Conservation (phyloP, 1,140 invertebrate genomes). For the Centruroides sculpturatus region DNA sequence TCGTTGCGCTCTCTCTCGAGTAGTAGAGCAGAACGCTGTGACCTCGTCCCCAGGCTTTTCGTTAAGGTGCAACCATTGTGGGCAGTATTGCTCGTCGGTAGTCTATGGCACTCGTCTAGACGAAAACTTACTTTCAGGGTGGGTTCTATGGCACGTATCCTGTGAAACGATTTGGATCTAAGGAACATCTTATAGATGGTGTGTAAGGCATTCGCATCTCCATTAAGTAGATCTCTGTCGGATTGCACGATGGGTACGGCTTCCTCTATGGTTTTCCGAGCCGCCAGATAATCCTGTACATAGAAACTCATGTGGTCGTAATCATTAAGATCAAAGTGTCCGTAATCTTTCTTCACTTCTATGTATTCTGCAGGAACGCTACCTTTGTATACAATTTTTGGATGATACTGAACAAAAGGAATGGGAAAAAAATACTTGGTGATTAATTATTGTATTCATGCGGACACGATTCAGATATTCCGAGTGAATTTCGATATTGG, state of each 20-base stretch:
- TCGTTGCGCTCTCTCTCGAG: no score
- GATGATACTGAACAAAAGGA: conserved; percentile 43
- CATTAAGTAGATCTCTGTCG: conserved; percentile 43
- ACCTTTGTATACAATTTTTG: conserved; percentile 34
- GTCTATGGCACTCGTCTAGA: conserved; percentile 26
- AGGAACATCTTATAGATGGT: conserved; percentile 49
- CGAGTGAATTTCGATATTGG: conserved; percentile 47
- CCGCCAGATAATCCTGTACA: conserved; percentile 55
- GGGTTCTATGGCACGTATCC: conserved; percentile 55
- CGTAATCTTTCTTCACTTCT: conserved; percentile 58
- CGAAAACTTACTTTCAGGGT: conserved; percentile 43
- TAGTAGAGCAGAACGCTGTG: no score
- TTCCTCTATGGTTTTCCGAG: conserved; percentile 42
- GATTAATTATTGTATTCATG: conserved; percentile 67
- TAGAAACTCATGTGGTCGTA: conserved; percentile 65
- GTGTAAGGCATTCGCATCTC: conserved; percentile 12
- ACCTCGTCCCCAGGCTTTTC: no score
- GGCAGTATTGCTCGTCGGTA: no score
- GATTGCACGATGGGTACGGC: conserved; percentile 42
- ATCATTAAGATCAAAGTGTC: conserved; percentile 59
- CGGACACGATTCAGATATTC: conserved; percentile 69
- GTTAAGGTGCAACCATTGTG: no score
- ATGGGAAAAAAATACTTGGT: conserved; percentile 67
- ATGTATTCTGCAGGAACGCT: conserved; percentile 40
- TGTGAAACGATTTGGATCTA: conserved; percentile 40